Base-by-base conservation (phyloP, 2,113 vertebrate species). In the Tauraco erythrolophus region DNA sequence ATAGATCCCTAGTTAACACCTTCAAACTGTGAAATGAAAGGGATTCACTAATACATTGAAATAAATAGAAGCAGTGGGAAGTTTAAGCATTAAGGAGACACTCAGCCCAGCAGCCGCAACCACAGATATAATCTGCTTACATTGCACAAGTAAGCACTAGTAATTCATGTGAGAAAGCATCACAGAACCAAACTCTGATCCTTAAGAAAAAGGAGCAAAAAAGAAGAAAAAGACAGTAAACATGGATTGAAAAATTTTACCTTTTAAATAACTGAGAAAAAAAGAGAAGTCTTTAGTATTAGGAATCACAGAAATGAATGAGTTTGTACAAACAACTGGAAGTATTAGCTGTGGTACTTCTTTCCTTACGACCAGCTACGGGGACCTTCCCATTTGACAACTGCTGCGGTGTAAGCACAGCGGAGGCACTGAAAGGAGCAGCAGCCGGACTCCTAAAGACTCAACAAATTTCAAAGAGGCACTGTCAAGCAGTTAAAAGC, bases 381-480 rank as follows among this genome's bases (percentile, higher is more conserved):
- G 81, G 62, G 30, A 87, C 57, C 57, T 76, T 83, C 39, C 43
- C 35, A 1, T 71, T 7, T 37, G 83, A 87, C 69, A 87, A 23
- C 69, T 81, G 94, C 85, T 75, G 88, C 68, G 50, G 84, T 8
- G 14, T 58, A 10, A 88, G 88, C 70, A 64, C 65, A 68, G 86
- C 3, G 35, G 64, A 68, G 69, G 71, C 92, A 60, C 86, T 35
- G 83, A 35, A 60, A 46, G 65, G 72, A 84, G 66, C 88, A 94
- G 83, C 92, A 91, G 92, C 76, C 91, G 86, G 91, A 87, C 82
- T 96, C 92, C 84, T 61, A 8, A 91, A 91, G 77, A 84, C 84
- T 76, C 77, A 43, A 95, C 71, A 69, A 54, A 94, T 78, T 64
- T 68, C 57, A 93, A 37, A 85, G 94, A 82, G 54, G 53, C 84